A percentile compares a stretch with the other conserved stretches of the same genome.
phyloP scores from a whole-genome alignment of 2,888 invertebrate genomes.

The Nomada ferruginata region DNA sequence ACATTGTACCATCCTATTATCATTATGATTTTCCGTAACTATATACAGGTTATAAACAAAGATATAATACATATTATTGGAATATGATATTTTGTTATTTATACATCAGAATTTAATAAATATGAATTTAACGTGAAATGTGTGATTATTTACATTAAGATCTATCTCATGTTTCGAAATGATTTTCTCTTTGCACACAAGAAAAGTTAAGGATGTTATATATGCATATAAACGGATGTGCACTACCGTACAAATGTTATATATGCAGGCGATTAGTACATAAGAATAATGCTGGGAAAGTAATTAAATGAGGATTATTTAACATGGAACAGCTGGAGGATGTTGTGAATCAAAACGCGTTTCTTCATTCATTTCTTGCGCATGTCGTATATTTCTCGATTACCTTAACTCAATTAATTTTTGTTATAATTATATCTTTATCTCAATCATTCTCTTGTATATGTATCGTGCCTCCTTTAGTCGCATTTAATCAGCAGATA shows the following conservation, averaged over 20 bases:
- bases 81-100: conserved; percentile 53
- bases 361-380: conserved; percentile 75
- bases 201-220: neutral
- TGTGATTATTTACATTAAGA: neutral
- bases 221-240: too few relatives aligned
- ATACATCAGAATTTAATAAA: conserved; percentile 57
- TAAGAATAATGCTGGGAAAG: too few relatives aligned
- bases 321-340: too few relatives aligned
- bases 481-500: conserved; percentile 63
- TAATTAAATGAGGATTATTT: too few relatives aligned
- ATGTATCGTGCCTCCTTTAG: conserved; percentile 69
- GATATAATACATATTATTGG: conserved; percentile 40
- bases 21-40: conserved; percentile 26
- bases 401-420: conserved; percentile 78
- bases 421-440: conserved; percentile 79
- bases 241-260: too few relatives aligned
- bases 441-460: conserved; percentile 74
- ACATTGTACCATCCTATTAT: conserved; percentile 18
- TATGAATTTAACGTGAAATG: conserved; percentile 31
- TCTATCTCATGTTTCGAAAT: neutral
- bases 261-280: too few relatives aligned
- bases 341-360: conserved; percentile 44
- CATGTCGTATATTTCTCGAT: conserved; percentile 82
- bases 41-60: conserved; percentile 38
- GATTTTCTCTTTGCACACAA: neutral